Evolutionary conservation across 2,113 vertebrate genomes (phyloP).

Genomic region (Hydropotes inermis): DNA sequence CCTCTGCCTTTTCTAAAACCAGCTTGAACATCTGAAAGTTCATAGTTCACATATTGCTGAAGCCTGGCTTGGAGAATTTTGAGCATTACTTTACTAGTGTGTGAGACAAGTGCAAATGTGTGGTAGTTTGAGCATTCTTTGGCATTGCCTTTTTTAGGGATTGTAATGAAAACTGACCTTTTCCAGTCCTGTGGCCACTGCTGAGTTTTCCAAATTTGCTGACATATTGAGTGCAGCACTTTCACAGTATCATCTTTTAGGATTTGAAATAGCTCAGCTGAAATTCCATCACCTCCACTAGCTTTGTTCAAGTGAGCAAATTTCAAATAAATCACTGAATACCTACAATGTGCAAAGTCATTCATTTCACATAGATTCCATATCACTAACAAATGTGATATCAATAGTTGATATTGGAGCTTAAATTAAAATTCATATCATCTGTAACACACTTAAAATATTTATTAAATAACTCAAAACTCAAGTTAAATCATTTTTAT

Average conservation of each 20-base stretch:
- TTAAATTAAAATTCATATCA: neutral
- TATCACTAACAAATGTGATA: neutral
- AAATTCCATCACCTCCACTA: neutral
- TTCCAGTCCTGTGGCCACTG: neutral
- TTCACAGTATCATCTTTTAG: neutral
- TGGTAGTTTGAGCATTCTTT: neutral
- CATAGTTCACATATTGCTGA: neutral
- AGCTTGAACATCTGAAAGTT: neutral
- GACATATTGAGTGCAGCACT: neutral
- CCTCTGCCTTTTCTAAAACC: neutral
- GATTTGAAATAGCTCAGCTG: neutral
- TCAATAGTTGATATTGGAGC: too few relatives aligned
- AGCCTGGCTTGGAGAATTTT: neutral
- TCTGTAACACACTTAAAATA: neutral
- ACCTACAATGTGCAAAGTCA: neutral
- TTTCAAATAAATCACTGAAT: neutral
- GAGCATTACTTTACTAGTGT: neutral
- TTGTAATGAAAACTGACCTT: neutral
- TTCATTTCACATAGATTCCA: neutral
- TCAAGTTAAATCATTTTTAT: neutral
- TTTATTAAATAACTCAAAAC: neutral
- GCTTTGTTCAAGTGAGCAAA: neutral
- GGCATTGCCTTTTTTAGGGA: neutral
- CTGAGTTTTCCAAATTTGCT: neutral
- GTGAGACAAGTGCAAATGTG: rapidly evolving